Conservation (phyloP, 2,888 invertebrate species). For the Masnerella sp. region DNA sequence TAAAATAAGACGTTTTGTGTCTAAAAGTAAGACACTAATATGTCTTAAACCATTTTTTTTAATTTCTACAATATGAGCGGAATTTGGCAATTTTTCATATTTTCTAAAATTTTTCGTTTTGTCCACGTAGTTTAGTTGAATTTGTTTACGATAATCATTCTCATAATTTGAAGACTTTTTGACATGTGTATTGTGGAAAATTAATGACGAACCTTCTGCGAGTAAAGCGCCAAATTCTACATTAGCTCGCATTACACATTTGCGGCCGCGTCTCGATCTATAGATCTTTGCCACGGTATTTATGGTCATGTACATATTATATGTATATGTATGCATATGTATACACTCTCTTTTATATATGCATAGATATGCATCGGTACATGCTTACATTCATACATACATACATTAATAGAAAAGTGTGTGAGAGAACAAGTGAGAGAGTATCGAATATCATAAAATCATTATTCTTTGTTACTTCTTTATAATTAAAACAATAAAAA, state of each 20-base stretch:
- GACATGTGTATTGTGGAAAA: no score
- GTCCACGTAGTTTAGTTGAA: no score
- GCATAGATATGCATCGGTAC: constrained; percentile 36
- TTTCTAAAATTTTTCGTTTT: no score
- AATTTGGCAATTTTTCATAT: no score
- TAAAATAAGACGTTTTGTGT: no score
- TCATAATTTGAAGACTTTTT: no score
- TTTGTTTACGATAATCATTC: no score
- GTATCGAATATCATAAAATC: constrained; percentile 75
- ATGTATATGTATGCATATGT: constrained; percentile 49
- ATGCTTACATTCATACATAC: constrained; percentile 26
- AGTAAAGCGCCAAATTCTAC: background rate
- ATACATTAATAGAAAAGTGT: constrained; percentile 45
- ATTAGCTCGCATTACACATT: constrained; percentile 36
- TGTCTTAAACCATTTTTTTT: no score
- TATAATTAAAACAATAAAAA: constrained; percentile 77
- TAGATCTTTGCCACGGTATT: constrained; percentile 74
- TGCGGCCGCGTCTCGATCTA: constrained; percentile 67
- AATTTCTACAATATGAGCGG: no score
- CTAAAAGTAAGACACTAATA: no score
- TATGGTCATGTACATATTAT: constrained; percentile 73
- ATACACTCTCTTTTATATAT: constrained; percentile 62
- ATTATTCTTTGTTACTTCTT: constrained; percentile 78
- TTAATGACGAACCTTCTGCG: background rate
- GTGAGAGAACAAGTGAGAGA: constrained; percentile 65